A percentile compares a stretch with the other conserved stretches of the same genome.
These are phyloP conservation scores for Ferrisia virgata DNA, from an alignment of 2,888 invertebrate species.

Conservation along the genomic window DNA sequence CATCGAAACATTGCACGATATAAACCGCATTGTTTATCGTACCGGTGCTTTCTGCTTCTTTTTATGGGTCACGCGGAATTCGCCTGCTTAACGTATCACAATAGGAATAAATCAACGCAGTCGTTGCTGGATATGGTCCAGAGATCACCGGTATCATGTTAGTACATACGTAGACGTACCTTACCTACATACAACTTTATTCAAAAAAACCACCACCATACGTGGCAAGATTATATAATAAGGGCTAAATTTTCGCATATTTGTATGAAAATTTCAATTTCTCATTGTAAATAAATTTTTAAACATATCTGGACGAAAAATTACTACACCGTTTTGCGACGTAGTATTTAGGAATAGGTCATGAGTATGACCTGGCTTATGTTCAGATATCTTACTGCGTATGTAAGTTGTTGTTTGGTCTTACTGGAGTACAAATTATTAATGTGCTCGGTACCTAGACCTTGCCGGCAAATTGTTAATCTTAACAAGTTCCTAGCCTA, in stretches of 20 bases:
- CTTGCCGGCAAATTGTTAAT: too few species aligned
- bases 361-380: neutral
- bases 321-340: neutral
- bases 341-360: neutral
- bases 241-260: neutral
- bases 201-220: neutral
- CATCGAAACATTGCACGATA: neutral
- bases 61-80: neutral
- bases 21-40: constrained; percentile 6
- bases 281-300: neutral
- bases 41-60: neutral
- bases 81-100: neutral
- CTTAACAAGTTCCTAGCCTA: too few species aligned
- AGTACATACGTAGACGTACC: neutral
- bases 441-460: neutral
- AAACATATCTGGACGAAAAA: neutral
- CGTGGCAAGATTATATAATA: neutral
- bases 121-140: neutral
- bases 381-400: neutral
- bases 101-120: neutral
- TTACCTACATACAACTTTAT: neutral
- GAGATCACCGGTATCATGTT: neutral
- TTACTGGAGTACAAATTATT: neutral
- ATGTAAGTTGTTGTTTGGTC: too few species aligned
- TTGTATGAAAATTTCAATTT: neutral